Evolutionary conservation across 2,888 invertebrate species (phyloP), one percentile per base, ranked within the genome.

Genomic region (Tipula vernalis): DNA sequence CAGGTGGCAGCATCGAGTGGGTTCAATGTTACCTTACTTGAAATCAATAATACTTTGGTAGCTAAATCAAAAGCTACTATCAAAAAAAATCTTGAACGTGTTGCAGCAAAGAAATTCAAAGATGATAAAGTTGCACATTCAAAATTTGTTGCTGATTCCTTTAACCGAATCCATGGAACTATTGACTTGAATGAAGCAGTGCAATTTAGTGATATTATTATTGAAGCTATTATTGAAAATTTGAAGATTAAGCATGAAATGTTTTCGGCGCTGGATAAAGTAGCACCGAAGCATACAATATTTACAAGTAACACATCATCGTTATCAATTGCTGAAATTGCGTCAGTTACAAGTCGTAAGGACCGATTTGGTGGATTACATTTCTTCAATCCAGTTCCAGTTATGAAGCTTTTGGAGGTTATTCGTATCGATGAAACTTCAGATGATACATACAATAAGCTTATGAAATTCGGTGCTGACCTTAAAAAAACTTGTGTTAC

Each of bases 281-380:
- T 94, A 15, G 95, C 95, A 0, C 95, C 95, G 0, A 90, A 92
- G 0, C 94, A 95, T 89, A 94, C 97, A 2, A 95, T 98, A 88
- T 95, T 98, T 91, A 95, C 97, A 2, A 96, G 96, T 41, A 98
- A 98, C 91, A 98, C 98, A 0, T 98, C 98, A 3, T 98, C 98
- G 0, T 93, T 98, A 18, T 95, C 96, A 13, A 96, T 98, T 88
- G 93, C 93, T 87, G 97, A 97, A 89, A 98, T 98, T 89, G 95
- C 96, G 0, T 93, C 94, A 10, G 93, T 94, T 4, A 95, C 96
- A 2, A 94, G 95, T 87, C 93, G 97, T 89, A 94, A 94, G 6
- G 39, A 39, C 6, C 5, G 39, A 6, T 39, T 39, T 39, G 39
- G 39, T 0, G 39, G 39, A 39, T 39, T 39, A 6, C 39, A 39